Evolutionary conservation across 2,797 vertebrate genomes (phyloP), one percentile per base, ranked within the genome.

Genomic region (Fringilla coelebs): DNA sequence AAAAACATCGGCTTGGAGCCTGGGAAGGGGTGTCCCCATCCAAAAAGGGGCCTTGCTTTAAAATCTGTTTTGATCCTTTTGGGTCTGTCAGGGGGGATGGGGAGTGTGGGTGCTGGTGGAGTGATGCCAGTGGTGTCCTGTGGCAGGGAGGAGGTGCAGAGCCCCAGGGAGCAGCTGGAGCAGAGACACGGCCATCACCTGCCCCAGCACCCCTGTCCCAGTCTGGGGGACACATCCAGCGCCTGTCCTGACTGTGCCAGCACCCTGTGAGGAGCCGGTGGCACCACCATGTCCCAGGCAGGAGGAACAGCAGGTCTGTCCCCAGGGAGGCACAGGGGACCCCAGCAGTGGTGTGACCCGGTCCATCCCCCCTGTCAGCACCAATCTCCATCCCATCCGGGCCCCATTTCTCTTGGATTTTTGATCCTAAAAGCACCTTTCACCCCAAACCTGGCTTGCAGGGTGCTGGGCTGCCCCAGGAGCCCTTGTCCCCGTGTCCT

Each of bases 171-270:
- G 36, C 66, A 28, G 57, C 57, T 1, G 4, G 74, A 87, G 52
- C 2, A 0, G 62, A 38, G 15, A 4, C 28, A 1, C 2, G 0
- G 28, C 5, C 17, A 1, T 14, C 0, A 0, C 24, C 67, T 49
- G 29, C 8, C 65, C 28, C 75, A 45, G 49, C 10, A 13, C 24
- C 49, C 16, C 40, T 19, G 29, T 22, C 45, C 43, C 66, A 29
- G 45, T 54, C 54, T 32, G 11, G 13, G 40, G 68, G 48, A 24
- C 20, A 4, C 61, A 22, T 28, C 72, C 88, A 83, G 78, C 3
- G 0, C 65, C 25, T 0, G 0, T 57, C 88, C 88, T 25, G 62
- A 62, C 70, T 2, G 29, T 4, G 0, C 51, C 14, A 16, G 57
- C 54, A 13, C 63, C 68, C 16, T 1, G n/a, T 3, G 6, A 86